Conservation (phyloP, 92 coral and sea anemone genomes). For the Hydrozoanthus gracilis region DNA sequence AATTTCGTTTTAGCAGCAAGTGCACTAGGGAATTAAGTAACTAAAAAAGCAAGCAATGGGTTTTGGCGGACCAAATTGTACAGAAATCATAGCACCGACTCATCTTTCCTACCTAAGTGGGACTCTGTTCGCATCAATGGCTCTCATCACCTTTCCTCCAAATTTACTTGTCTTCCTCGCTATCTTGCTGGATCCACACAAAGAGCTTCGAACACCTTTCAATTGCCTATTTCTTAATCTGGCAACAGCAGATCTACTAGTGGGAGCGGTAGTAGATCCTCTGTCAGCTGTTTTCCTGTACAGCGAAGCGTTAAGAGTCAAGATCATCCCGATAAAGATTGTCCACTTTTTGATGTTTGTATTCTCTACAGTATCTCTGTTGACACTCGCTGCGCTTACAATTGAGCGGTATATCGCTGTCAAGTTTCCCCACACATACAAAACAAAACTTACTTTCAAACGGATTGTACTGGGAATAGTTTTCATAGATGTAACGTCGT, state of each 20-base stretch:
- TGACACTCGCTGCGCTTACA: constrained; percentile 80
- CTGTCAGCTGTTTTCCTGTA: constrained; percentile 76
- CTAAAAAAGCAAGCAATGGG: background rate
- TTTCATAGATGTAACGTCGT: constrained; percentile 71
- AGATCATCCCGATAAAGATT: constrained; percentile 59
- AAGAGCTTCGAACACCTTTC: constrained; percentile 83
- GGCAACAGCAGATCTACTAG: constrained; percentile 82
- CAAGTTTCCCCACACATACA: constrained; percentile 71
- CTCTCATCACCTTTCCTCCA: constrained; percentile 81
- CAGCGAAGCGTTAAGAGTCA: constrained; percentile 68
- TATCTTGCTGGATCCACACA: constrained; percentile 80
- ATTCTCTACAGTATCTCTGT: constrained; percentile 80
- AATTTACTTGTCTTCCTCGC: constrained; percentile 82
- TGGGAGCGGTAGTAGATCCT: constrained; percentile 84
- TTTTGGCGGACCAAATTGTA: constrained; percentile 47
- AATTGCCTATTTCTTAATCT: constrained; percentile 80
- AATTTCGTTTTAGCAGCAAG: no score
- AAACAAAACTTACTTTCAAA: constrained; percentile 60
- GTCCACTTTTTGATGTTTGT: constrained; percentile 76
- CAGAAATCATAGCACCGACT: constrained; percentile 56
- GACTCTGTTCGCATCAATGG: constrained; percentile 63
- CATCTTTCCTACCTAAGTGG: constrained; percentile 77
- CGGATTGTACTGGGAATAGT: constrained; percentile 63
- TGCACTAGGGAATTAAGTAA: no score
- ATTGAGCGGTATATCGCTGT: constrained; percentile 87